Conservation (phyloP, 2,113 vertebrate genomes). For the Electrona antarctica region DNA sequence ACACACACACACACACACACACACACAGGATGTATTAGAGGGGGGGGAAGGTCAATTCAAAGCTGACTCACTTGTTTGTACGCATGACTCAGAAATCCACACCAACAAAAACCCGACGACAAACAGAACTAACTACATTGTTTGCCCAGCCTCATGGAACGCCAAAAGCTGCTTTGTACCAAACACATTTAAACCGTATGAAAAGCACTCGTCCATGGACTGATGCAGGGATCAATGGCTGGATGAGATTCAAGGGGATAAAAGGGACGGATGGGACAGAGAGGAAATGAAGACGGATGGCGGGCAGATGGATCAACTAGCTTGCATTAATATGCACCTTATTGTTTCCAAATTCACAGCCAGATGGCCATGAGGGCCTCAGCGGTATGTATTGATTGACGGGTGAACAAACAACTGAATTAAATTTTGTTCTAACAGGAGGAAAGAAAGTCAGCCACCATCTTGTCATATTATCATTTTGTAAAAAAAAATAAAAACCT, state of each 20-base stretch:
- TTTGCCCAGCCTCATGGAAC: too few relatives aligned
- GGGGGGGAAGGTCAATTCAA: too few relatives aligned
- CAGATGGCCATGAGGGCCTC: background rate
- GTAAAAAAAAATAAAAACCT: too few relatives aligned
- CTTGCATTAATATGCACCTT: conserved; percentile 7
- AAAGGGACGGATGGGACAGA: conserved; percentile 31
- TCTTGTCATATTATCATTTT: background rate
- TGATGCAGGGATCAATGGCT: conserved; percentile 36
- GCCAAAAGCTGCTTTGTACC: background rate
- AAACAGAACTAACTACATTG: too few relatives aligned
- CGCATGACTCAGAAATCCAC: too few relatives aligned
- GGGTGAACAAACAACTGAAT: background rate
- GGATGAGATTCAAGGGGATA: conserved; percentile 17
- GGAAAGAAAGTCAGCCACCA: background rate
- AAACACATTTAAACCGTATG: conserved; percentile 21
- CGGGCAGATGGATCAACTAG: conserved; percentile 19
- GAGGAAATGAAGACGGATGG: conserved; percentile 3
- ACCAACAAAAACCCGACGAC: too few relatives aligned
- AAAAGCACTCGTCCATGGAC: conserved; percentile 18
- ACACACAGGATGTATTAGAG: too few relatives aligned
- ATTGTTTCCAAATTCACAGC: conserved; percentile 2
- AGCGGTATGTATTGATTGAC: background rate
- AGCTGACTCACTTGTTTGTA: too few relatives aligned
- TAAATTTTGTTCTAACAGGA: background rate
- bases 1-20: too few relatives aligned